A percentile compares a stretch with the other conserved stretches of the same genome.
These are phyloP conservation scores for Chlorodrepanis virens DNA, from an alignment of 2,113 vertebrate genomes.

Conservation along the genomic window DNA sequence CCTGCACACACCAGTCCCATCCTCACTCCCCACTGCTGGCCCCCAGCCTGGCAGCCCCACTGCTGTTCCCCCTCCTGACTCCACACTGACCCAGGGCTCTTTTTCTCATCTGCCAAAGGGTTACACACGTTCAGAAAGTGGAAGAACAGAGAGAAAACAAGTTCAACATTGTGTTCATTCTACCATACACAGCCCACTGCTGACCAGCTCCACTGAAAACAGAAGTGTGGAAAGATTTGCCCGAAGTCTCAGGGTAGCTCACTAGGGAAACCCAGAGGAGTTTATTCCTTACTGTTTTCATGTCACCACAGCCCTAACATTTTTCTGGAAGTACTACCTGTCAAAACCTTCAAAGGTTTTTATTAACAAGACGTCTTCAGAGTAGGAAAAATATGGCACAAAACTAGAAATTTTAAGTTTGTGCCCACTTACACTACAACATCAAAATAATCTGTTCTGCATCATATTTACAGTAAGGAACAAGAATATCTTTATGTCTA, in stretches of 20 bases:
- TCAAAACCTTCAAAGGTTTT: background rate
- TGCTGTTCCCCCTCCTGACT: background rate
- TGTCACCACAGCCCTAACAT: background rate
- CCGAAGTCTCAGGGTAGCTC: background rate
- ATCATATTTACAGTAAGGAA: background rate
- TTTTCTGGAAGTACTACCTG: background rate
- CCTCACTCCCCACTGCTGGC: background rate
- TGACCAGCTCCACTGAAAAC: background rate
- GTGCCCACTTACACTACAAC: background rate
- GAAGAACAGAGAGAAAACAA: background rate
- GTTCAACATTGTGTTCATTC: background rate
- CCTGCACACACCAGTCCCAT: rapidly evolving
- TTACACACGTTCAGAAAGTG: background rate
- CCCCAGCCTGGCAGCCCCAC: background rate
- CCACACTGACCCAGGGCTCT: background rate
- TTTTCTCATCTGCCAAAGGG: background rate
- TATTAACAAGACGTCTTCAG: background rate
- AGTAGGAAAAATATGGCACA: background rate
- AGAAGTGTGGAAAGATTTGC: background rate
- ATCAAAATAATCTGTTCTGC: background rate
- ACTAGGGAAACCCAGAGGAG: background rate
- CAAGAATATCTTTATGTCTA: background rate
- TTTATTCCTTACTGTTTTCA: background rate
- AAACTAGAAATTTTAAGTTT: background rate
- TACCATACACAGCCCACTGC: background rate